Percentiles rank a stretch among this genome's conserved stretches.
Conservation (phyloP, 1,140 invertebrate genomes). For the Zaprionus vittiger region DNA sequence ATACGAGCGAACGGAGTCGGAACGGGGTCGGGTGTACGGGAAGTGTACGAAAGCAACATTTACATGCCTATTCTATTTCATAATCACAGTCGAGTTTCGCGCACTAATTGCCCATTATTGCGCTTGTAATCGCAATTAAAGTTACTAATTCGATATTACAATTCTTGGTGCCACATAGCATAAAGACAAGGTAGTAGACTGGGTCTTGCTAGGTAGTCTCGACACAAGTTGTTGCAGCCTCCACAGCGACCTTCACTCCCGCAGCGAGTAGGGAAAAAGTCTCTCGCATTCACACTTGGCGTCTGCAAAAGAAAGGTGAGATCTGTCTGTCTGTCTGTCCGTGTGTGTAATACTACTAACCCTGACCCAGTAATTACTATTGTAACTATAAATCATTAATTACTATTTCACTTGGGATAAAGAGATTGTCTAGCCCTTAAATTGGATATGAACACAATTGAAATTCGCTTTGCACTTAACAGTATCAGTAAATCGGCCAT, state of each 20-base stretch:
- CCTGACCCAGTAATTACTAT: slow-evolving; percentile 50
- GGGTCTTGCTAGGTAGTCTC: slow-evolving; percentile 1
- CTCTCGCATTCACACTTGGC: neutral
- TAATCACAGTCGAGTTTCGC: slow-evolving; percentile 59
- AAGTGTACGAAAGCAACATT: slow-evolving; percentile 41
- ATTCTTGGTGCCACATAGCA: slow-evolving; percentile 22
- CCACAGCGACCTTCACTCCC: slow-evolving; percentile 38
- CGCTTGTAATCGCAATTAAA: slow-evolving; percentile 46
- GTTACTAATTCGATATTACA: slow-evolving; percentile 35
- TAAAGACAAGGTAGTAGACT: neutral
- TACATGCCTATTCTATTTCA: slow-evolving; percentile 81
- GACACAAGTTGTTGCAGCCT: slow-evolving; percentile 11
- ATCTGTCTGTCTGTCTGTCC: neutral
- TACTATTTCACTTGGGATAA: slow-evolving; percentile 17
- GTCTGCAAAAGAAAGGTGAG: slow-evolving; percentile 19
- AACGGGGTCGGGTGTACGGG: neutral
- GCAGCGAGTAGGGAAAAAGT: slow-evolving; percentile 6
- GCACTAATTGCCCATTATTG: slow-evolving; percentile 72
- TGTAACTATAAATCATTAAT: slow-evolving; percentile 33
- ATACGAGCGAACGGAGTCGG: neutral
- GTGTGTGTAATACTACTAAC: slow-evolving; percentile 16
- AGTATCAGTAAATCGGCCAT: slow-evolving; percentile 23
- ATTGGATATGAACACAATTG: slow-evolving; percentile 9
- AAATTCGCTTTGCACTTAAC: slow-evolving; percentile 1
- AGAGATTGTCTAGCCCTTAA: slow-evolving; percentile 46